Evolutionary conservation across 1,140 invertebrate species (phyloP).

Genomic region (Drosophila teissieri): DNA sequence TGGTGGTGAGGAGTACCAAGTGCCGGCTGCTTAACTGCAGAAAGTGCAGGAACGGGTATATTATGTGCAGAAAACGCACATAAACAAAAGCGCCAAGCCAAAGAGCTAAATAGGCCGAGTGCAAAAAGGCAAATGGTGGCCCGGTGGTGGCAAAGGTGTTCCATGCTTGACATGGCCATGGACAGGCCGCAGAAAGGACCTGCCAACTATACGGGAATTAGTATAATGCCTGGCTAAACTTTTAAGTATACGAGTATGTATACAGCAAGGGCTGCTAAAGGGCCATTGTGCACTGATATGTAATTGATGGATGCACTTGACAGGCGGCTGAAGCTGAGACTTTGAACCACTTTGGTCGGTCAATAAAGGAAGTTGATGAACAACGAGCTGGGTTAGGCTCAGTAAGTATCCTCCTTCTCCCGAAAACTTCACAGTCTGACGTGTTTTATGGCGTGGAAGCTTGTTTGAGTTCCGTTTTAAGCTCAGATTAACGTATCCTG

Average conservation of each 20-base stretch:
- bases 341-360: not conserved
- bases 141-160: slow-evolving; percentile 23
- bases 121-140: slow-evolving; percentile 40
- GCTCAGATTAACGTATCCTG: slow-evolving; percentile 13
- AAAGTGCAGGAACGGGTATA: slow-evolving; percentile 33
- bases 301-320: slow-evolving; percentile 44
- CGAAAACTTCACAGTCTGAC: slow-evolving; percentile 3
- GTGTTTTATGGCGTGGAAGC: slow-evolving; percentile 1
- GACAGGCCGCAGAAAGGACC: slow-evolving; percentile 34
- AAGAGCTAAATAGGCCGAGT: slow-evolving; percentile 69
- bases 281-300: slow-evolving; percentile 41
- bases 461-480: slow-evolving; percentile 7
- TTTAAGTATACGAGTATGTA: slow-evolving; percentile 11
- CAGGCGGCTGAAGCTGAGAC: slow-evolving; percentile 14
- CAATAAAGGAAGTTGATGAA: not conserved
- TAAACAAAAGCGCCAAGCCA: slow-evolving; percentile 61
- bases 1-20: slow-evolving; percentile 21
- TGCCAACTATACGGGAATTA: slow-evolving; percentile 38
- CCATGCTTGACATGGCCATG: slow-evolving; percentile 41
- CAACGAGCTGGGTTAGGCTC: not conserved
- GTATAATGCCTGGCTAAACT: slow-evolving; percentile 39
- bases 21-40: slow-evolving; percentile 39
- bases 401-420: not conserved
- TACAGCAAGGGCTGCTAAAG: not conserved
- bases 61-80: slow-evolving; percentile 67